Evolutionary conservation across 1,140 invertebrate genomes (phyloP).

Genomic region (Drosophila sulfurigaster): DNA sequence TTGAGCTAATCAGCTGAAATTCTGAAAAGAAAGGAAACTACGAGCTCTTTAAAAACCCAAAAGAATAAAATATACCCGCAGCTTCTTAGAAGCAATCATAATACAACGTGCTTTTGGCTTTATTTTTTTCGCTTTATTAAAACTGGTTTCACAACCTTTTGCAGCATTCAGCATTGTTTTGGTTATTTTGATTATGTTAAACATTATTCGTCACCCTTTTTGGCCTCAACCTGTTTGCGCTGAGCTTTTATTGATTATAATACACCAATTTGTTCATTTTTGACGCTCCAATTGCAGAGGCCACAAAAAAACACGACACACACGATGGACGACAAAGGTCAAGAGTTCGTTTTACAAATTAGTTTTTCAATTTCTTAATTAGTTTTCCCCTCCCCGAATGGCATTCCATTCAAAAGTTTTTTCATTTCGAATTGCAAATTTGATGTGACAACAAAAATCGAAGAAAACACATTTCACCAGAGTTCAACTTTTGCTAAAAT

Average conservation of each 20-base stretch:
- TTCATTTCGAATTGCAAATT: constrained; percentile 7
- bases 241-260: constrained; percentile 13
- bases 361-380: constrained; percentile 17
- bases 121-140: constrained; percentile 21
- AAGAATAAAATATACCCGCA: not conserved
- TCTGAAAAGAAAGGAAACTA: constrained; percentile 21
- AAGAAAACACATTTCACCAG: not conserved
- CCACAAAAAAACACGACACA: not conserved
- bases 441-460: not conserved
- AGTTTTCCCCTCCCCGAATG: constrained; percentile 1
- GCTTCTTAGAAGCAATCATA: constrained; percentile 45
- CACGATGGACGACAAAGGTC: constrained; percentile 5
- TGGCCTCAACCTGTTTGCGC: constrained; percentile 40
- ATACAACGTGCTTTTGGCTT: not conserved
- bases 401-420: constrained; percentile 8
- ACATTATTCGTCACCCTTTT: constrained; percentile 48
- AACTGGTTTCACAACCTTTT: constrained; percentile 33
- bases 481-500: not conserved
- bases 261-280: constrained; percentile 23
- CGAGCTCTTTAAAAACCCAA: constrained; percentile 14
- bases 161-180: not conserved
- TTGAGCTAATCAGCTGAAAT: constrained; percentile 30
- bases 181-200: constrained; percentile 33
- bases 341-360: constrained; percentile 12
- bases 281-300: constrained; percentile 4